Evolutionary conservation across 2,113 vertebrate species (phyloP), one percentile per base, ranked within the genome.

Genomic region (Gambusia holbrooki): DNA sequence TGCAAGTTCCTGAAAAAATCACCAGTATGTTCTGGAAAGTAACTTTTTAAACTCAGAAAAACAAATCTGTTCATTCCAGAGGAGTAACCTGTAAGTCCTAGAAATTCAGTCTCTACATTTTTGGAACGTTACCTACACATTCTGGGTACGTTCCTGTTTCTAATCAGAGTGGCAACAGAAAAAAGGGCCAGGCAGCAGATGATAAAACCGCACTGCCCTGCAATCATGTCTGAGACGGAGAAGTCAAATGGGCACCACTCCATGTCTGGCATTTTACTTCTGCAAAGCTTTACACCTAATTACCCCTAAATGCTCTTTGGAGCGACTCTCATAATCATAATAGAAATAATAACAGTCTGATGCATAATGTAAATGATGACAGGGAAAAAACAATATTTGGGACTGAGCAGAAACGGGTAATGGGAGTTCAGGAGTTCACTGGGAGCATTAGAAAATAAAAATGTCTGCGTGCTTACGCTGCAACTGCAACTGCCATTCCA

Each of bases 371-470:
- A 92, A 93, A 92, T 89, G 83, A 92, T 92, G 80, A 82, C 71
- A 79, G 83, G 62, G 81, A 82, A 74, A 80, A 80, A 83, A 87
- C 82, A 60, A 84, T 84, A 77, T 84, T 88, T 79, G 88, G 82
- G 83, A 75, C 61, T 4, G 69, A 82, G 72, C 82, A 72, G 77
- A 85, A 70, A 76, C 40, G 83, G 67, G 80, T 89, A 89, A 93
- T 87, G 90, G 84, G 90, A 88, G 93, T 94, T 94, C 92, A 92
- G 87, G 76, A 94, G 94, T 93, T 95, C 91, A 93, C 72, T 48
- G 0, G 73, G 72, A 83, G 82, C 86, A 84, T 90, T 91, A 89
- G 66, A 70, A 80, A 81, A 85, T 74, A 80, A 73, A 77, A 84
- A 74, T 73, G 80, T 73, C 73, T 54, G 68, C 17, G 76, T 62